Evolutionary conservation across 2,888 invertebrate species (phyloP).

Genomic region (Plagodis dolabraria): DNA sequence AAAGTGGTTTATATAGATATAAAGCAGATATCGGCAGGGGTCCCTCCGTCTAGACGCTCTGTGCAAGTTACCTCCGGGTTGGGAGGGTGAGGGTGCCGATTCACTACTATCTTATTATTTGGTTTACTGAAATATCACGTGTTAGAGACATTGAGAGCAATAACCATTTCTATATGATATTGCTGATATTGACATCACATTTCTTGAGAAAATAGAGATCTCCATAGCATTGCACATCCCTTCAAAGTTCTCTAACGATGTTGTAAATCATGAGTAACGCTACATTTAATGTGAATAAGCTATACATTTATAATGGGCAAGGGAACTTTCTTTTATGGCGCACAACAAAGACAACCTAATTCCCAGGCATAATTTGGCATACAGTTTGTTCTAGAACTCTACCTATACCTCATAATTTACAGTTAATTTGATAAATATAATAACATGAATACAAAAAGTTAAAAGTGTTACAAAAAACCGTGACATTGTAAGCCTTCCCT

Average conservation of each 20-base stretch:
- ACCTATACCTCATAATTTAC: slow-evolving; percentile 64
- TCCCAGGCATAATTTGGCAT: slow-evolving; percentile 80
- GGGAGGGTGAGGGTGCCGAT: slow-evolving; percentile 77
- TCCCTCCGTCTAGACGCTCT: slow-evolving; percentile 82
- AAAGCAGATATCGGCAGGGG: slow-evolving; percentile 54
- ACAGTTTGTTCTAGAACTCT: slow-evolving; percentile 72
- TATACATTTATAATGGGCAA: slow-evolving; percentile 39
- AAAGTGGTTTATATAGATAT: slow-evolving; percentile 49
- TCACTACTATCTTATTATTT: slow-evolving; percentile 79
- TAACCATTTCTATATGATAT: slow-evolving; percentile 40
- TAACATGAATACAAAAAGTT: slow-evolving; percentile 56
- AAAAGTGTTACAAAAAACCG: slow-evolving; percentile 53
- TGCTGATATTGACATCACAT: slow-evolving; percentile 8
- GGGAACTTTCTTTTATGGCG: slow-evolving; percentile 55
- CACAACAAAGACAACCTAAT: slow-evolving; percentile 76
- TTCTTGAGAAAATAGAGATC: neutral
- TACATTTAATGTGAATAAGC: slow-evolving; percentile 8
- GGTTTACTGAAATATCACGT: slow-evolving; percentile 74
- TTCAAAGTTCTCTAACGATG: neutral
- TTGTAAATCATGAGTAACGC: slow-evolving; percentile 2
- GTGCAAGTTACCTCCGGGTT: slow-evolving; percentile 67
- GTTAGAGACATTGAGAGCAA: slow-evolving; percentile 65
- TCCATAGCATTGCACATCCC: too few relatives aligned
- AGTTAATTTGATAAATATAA: slow-evolving; percentile 70
- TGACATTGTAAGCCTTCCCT: slow-evolving; percentile 36